A percentile compares a stretch with the other conserved stretches of the same genome.
Conservation (phyloP, 2,797 vertebrate species). For the Darevskia nairensis region DNA sequence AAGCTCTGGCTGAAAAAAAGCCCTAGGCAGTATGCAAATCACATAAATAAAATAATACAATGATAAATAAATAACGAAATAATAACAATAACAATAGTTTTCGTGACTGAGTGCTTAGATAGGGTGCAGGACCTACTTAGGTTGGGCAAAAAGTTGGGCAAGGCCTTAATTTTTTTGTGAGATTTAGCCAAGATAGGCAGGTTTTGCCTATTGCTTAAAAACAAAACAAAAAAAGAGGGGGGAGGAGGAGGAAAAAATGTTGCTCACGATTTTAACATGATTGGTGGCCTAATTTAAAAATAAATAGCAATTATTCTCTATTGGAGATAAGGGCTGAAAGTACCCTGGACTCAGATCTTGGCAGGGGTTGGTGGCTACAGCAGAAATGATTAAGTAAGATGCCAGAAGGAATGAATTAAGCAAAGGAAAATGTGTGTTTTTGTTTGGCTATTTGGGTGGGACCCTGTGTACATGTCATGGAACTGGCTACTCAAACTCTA, state of each 20-base stretch:
- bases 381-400: conserved; percentile 13
- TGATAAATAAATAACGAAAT: too few relatives aligned
- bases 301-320: background rate
- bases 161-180: too few relatives aligned
- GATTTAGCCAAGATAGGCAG: too few relatives aligned
- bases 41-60: too few relatives aligned
- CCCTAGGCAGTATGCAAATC: too few relatives aligned
- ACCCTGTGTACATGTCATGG: conserved; percentile 9
- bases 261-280: background rate
- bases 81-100: too few relatives aligned
- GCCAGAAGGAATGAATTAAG: conserved; percentile 18
- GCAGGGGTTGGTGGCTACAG: conserved; percentile 30
- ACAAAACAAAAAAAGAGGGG: too few relatives aligned
- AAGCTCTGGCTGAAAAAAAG: too few relatives aligned
- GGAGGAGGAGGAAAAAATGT: background rate
- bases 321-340: conserved; percentile 5
- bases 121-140: background rate
- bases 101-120: background rate
- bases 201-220: too few relatives aligned
- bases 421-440: conserved; percentile 36
- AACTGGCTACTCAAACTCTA: conserved; percentile 34
- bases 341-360: background rate
- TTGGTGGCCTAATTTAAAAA: background rate
- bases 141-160: background rate
- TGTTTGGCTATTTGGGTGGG: conserved; percentile 34